Evolutionary conservation across 1,140 invertebrate species (phyloP).

Genomic region (Panonychus citri): DNA sequence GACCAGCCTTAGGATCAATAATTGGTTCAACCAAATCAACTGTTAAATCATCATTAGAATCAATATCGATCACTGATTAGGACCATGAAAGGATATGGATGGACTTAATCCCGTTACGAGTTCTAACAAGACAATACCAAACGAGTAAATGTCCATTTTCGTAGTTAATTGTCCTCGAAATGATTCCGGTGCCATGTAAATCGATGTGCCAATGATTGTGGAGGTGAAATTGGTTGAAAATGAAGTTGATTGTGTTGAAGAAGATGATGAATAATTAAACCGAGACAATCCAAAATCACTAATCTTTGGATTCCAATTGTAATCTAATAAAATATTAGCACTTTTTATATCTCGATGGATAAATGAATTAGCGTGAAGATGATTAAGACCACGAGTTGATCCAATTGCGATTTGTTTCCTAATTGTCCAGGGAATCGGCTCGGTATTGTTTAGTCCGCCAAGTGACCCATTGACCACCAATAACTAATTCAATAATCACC

Average conservation of each 20-base stretch:
- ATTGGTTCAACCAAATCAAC: background rate
- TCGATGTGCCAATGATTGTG: conserved; percentile 31
- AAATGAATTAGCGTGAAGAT: conserved; percentile 59
- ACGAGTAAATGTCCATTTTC: conserved; percentile 50
- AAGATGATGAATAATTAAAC: conserved; percentile 28
- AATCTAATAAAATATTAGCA: conserved; percentile 80
- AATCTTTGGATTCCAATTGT: conserved; percentile 61
- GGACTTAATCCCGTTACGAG: conserved; percentile 38
- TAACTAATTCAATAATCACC: no score
- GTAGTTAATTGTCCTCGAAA: conserved; percentile 38
- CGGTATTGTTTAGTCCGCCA: conserved; percentile 1
- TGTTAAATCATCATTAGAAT: background rate
- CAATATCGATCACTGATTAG: background rate
- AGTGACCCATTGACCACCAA: conserved; percentile 9
- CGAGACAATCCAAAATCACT: conserved; percentile 81
- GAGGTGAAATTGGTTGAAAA: conserved; percentile 10
- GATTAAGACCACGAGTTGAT: conserved; percentile 60
- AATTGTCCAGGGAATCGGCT: conserved; percentile 42
- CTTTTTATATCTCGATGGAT: conserved; percentile 85
- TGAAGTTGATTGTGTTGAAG: no score
- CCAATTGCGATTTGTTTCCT: conserved; percentile 53
- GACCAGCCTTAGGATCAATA: conserved; percentile 9
- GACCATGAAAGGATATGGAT: conserved; percentile 23
- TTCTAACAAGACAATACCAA: conserved; percentile 45
- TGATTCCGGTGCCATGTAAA: conserved; percentile 52